Evolutionary conservation across 2,888 invertebrate species (phyloP), one percentile per base, ranked within the genome.

Genomic region (Lamproptera curius): DNA sequence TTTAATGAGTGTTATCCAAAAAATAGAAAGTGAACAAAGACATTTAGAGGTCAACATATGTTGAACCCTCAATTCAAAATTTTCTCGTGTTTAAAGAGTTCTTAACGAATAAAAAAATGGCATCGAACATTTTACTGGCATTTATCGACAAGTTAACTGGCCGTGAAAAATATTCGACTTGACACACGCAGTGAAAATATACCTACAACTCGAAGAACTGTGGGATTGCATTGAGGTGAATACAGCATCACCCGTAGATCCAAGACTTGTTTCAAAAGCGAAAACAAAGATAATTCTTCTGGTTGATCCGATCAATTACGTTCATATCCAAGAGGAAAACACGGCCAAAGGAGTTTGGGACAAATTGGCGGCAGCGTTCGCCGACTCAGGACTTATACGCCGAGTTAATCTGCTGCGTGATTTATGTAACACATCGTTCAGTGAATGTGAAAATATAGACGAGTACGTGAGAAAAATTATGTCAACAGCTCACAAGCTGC

Each of bases 351-450:
- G 50, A 28, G 51, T 54, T 5, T 51, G 51, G 53, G 17, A 37
- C 4, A 51, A 36, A 9, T 14, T 51, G 23, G 17, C 16, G 23
- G 23, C 13, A 46, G 38, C 1, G 54, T 54, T 14, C 9, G 45
- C 52, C 3, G 53, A 54, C 43, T 52, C 52, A 0, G 53, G 51
- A 16, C 41, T 55, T 1, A 35, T 43, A 20, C 17, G 55, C 20
- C 16, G 36, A 42, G 53, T 55, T 8, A 51, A 53, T 10, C 40
- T 56, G 26, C 38, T 56, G 5, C 14, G 37, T 3, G 53, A 52
- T 16, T n/a, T 56, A 1, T 20, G 31, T 6, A 53, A 16, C 4
- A 53, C 55, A 2, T 15, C 42, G 8, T 23, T 55, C 0, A 26
- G 17, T 1, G 34, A 34, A 14, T 46, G 53, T 16, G 17, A 23